Evolutionary conservation across 2,797 vertebrate species (phyloP), one percentile per base, ranked within the genome.

Genomic region (Danio choprae): DNA sequence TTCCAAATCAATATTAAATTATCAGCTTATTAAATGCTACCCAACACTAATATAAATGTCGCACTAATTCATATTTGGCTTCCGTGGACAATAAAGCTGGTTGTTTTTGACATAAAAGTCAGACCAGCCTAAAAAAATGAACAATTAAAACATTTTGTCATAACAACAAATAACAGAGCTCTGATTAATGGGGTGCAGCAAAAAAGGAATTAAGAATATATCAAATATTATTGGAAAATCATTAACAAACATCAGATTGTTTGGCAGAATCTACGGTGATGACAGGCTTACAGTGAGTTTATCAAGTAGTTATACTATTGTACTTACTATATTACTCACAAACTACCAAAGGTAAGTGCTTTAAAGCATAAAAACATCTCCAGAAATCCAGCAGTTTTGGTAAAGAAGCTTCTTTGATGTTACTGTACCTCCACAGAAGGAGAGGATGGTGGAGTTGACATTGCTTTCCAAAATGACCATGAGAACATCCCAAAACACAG

Each of bases 401-500:
- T 38, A 18, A 38, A 53, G 15, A 56, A 16, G 9, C 10, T 13
- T 46, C 10, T 12, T 16, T 65, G 20, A 48, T 18, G 20, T 4
- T n/a, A 53, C 58, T 36, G 40, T 78, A 96, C 95, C 94, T 95
- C 94, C 87, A 91, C 92, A 88, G 93, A 94, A 65, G 95, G 95
- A 64, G 88, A 91, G 86, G 92, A 90, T 55, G 94, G 93, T 87
- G 87, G 71, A 79, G 95, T 93, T 90, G 95, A 95, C 90, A 96
- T 93, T 83, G 94, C 94, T 91, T 93, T 95, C 93, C 95, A 94
- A 88, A 95, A 95, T 77, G 95, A 94, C 95, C 95, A 96, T 43
- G 92, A 88, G 90, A 96, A 95, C 94, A 95, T 95, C 87, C 94
- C 87, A 91, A 95, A 95, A 79, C 91, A 94, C 85, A 95, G 87